Evolutionary conservation across 2,797 vertebrate genomes (phyloP).

Genomic region (Falco naumanni): DNA sequence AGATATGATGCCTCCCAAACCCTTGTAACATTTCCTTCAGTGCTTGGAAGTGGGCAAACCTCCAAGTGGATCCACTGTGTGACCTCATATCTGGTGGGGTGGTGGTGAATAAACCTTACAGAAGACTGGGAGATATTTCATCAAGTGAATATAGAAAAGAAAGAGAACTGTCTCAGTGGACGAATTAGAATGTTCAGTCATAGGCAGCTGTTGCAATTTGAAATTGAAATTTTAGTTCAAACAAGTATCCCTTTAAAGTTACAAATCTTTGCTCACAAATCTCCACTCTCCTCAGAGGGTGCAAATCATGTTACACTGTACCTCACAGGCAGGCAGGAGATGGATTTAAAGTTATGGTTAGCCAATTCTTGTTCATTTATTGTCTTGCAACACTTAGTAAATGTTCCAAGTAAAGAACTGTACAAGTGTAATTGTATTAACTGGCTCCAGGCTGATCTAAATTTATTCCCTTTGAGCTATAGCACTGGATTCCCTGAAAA

Average conservation of each 20-base stretch:
- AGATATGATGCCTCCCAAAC: neutral
- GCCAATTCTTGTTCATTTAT: slow-evolving; percentile 12
- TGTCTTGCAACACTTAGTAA: slow-evolving; percentile 9
- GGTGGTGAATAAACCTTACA: neutral
- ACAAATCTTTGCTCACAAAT: neutral
- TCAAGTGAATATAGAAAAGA: neutral
- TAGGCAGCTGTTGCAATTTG: neutral
- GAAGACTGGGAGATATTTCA: neutral
- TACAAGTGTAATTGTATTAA: slow-evolving; percentile 22
- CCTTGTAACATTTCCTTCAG: neutral
- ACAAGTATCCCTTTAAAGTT: neutral
- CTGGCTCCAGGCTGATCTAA: slow-evolving; percentile 5
- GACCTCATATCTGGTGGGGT: neutral
- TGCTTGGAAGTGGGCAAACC: neutral
- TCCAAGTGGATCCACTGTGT: neutral
- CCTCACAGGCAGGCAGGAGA: neutral
- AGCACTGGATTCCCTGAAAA: slow-evolving; percentile 9
- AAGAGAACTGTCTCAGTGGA: neutral
- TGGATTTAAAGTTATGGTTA: neutral
- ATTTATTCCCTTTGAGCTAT: neutral
- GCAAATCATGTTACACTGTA: neutral
- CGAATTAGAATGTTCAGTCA: neutral
- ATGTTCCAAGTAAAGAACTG: neutral
- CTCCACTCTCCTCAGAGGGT: neutral
- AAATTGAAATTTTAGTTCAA: slow-evolving; percentile 1